Percentiles rank a stretch among this genome's conserved stretches.
Evolutionary conservation across 1,140 invertebrate genomes (phyloP).

Genomic region (Solenopsis fugax): DNA sequence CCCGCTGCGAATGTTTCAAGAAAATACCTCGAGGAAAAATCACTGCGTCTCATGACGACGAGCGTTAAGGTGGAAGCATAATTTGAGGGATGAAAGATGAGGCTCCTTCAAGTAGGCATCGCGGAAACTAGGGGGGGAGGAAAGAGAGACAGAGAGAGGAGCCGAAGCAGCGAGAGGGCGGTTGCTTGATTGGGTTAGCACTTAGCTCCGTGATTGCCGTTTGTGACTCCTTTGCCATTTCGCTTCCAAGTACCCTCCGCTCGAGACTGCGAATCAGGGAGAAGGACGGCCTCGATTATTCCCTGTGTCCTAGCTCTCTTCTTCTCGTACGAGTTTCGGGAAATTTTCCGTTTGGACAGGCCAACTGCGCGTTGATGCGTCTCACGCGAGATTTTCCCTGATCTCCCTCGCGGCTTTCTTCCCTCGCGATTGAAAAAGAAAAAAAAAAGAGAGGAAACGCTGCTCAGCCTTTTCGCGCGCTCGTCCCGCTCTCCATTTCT

Average conservation of each 20-base stretch:
- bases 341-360: background rate
- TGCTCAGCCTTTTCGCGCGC: background rate
- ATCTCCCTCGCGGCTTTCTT: background rate
- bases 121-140: conserved; percentile 5
- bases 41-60: background rate
- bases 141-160: conserved; percentile 11
- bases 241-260: conserved; percentile 62
- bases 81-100: conserved; percentile 49
- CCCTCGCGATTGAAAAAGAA: too few species aligned
- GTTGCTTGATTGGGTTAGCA: conserved; percentile 79
- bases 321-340: background rate
- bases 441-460: background rate
- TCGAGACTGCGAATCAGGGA: conserved; percentile 57
- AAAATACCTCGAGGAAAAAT: conserved; percentile 5
- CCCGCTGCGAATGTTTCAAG: background rate
- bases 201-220: conserved; percentile 81
- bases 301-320: background rate
- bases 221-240: conserved; percentile 80
- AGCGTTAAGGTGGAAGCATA: conserved; percentile 37
- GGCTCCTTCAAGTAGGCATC: conserved; percentile 31
- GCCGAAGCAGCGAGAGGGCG: conserved; percentile 18
- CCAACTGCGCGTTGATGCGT: background rate
- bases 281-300: conserved; percentile 29
- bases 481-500: conserved; percentile 37
- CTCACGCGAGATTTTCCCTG: background rate